Evolutionary conservation across 2,888 invertebrate species (phyloP).

Genomic region (Yponomeuta sedellus): DNA sequence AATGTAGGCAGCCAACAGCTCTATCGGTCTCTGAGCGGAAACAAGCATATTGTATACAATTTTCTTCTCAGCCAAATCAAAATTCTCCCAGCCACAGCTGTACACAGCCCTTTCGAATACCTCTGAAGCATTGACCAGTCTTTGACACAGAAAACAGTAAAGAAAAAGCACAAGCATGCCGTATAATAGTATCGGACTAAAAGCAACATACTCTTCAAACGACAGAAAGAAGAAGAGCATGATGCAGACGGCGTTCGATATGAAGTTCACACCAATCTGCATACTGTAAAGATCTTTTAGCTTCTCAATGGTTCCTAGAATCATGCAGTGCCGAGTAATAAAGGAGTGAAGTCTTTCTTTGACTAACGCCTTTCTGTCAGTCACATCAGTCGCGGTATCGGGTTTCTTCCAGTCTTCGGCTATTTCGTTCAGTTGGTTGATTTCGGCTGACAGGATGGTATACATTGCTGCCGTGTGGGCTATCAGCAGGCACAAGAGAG

Average conservation of each 20-base stretch:
- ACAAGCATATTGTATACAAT: conserved; percentile 5
- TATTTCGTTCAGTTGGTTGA: conserved; percentile 32
- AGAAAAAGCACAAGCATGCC: conserved; percentile 8
- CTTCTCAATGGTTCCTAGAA: neutral
- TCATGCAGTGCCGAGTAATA: conserved; percentile 1
- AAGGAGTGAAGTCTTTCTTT: neutral
- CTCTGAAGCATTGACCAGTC: conserved; percentile 8
- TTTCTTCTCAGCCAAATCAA: neutral
- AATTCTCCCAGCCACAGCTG: conserved; percentile 14
- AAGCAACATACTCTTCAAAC: conserved; percentile 2
- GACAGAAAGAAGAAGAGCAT: conserved; percentile 11
- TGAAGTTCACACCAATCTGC: conserved; percentile 12
- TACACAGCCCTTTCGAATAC: conserved; percentile 11
- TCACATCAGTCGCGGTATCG: neutral
- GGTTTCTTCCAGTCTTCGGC: neutral
- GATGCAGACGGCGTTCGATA: neutral
- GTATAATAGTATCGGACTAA: conserved; percentile 1
- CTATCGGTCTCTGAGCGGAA: conserved; percentile 8
- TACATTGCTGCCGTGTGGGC: conserved; percentile 54
- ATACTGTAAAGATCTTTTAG: conserved; percentile 8
- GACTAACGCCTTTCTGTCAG: neutral
- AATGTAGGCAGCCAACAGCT: conserved; percentile 11
- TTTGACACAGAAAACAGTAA: conserved; percentile 12
- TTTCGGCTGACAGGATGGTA: conserved; percentile 45
- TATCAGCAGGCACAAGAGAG: conserved; percentile 46